These are phyloP conservation scores for Tinamus major DNA, from an alignment of 2,797 vertebrate species.

Conservation along the genomic window DNA sequence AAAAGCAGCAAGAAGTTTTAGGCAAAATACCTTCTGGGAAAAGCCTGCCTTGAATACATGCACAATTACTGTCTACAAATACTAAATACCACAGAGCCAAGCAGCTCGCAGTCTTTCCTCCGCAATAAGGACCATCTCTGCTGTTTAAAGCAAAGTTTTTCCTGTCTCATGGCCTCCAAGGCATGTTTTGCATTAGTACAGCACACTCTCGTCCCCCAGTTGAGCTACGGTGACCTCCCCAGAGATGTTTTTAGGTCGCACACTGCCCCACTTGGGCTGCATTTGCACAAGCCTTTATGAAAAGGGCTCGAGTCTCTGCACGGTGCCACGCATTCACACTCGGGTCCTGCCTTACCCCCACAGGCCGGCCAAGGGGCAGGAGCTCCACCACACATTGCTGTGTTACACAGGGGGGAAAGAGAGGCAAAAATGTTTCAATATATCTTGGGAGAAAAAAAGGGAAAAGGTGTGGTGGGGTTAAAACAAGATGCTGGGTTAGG, in stretches of 20 bases:
- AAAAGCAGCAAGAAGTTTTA: background rate
- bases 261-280: fast-evolving
- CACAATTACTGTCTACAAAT: background rate
- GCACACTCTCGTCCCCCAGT: background rate
- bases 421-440: fast-evolving
- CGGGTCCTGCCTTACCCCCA: background rate
- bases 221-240: fast-evolving
- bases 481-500: background rate
- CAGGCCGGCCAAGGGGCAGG: background rate
- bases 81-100: background rate
- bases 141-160: background rate
- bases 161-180: background rate
- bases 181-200: background rate
- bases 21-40: fast-evolving
- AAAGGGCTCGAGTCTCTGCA: fast-evolving
- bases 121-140: background rate
- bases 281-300: background rate
- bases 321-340: fast-evolving
- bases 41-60: background rate
- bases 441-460: too few relatives aligned
- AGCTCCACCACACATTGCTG: fast-evolving
- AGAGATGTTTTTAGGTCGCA: fast-evolving
- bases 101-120: background rate
- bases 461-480: background rate
- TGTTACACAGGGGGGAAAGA: background rate